A percentile compares a stretch with the other conserved stretches of the same genome.
These are phyloP conservation scores for Synanceia verrucosa DNA, from an alignment of 2,797 vertebrate genomes.

Conservation along the genomic window DNA sequence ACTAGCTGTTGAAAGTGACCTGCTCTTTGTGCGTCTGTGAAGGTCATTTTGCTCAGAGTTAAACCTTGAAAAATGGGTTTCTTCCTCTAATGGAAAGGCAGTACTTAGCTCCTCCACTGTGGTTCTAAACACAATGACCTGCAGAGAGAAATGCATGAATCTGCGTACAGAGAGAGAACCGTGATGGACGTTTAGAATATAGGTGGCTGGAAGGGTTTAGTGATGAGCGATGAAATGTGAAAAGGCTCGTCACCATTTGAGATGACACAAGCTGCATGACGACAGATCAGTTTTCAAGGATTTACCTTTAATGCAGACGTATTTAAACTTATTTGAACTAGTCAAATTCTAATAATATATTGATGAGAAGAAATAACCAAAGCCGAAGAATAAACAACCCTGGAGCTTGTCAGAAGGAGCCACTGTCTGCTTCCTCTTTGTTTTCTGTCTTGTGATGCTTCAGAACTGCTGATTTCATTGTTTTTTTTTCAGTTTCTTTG, in stretches of 20 bases:
- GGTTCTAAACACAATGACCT: slow-evolving; percentile 12
- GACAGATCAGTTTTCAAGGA: not conserved
- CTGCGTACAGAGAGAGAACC: not conserved
- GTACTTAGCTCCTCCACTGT: slow-evolving; percentile 7
- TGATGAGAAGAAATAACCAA: not conserved
- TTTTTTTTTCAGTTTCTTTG: not conserved
- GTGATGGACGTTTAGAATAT: slow-evolving; percentile 21
- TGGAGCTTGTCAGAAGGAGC: not conserved
- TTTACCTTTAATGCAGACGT: not conserved
- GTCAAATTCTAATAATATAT: not conserved
- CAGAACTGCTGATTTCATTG: not conserved
- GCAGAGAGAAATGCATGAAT: slow-evolving; percentile 7
- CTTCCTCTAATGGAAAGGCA: slow-evolving; percentile 26
- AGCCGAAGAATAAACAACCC: not conserved
- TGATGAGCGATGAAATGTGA: slow-evolving; percentile 3
- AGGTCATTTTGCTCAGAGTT: slow-evolving; percentile 19
- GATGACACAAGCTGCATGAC: not conserved
- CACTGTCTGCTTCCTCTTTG: not conserved
- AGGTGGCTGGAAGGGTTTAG: slow-evolving; percentile 1
- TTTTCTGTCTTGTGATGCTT: not conserved
- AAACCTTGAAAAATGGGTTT: slow-evolving; percentile 4
- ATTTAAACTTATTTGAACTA: not conserved
- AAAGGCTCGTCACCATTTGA: not conserved
- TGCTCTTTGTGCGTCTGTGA: not conserved
- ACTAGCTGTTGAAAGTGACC: not conserved